Evolutionary conservation across 2,113 vertebrate genomes (phyloP).

Genomic region (Phocoena phocoena): DNA sequence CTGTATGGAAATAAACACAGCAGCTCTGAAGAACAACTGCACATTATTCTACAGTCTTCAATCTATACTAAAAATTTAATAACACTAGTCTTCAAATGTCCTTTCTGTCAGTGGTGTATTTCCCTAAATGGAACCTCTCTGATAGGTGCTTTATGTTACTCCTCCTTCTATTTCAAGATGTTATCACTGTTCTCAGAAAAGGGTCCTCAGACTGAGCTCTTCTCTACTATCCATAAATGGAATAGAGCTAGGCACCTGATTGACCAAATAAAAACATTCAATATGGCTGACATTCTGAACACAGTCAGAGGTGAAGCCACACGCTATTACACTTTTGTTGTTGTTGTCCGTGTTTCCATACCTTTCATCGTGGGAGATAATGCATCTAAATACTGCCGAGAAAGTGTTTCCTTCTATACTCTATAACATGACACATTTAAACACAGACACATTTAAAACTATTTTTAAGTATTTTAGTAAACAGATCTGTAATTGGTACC

Average conservation of each 20-base stretch:
- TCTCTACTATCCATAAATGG: not conserved
- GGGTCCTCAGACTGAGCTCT: not conserved
- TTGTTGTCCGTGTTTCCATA: not conserved
- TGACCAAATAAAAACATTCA: not conserved
- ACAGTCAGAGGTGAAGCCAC: not conserved
- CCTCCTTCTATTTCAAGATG: not conserved
- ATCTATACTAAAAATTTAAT: not conserved
- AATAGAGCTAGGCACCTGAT: not conserved
- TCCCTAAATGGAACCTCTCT: not conserved
- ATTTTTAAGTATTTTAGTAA: constrained; percentile 23
- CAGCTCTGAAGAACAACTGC: not conserved
- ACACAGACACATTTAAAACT: not conserved
- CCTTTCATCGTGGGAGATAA: not conserved
- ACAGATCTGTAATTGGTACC: not conserved
- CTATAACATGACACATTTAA: not conserved
- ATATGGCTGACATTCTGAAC: not conserved
- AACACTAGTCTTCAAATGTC: not conserved
- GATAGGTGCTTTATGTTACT: not conserved
- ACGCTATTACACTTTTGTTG: not conserved
- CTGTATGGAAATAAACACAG: constrained; percentile 34
- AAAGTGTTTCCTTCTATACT: not conserved
- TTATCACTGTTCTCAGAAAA: not conserved
- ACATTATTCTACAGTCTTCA: not conserved
- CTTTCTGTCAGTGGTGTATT: not conserved
- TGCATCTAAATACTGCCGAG: not conserved